These are phyloP conservation scores for Orientallactaga bullata DNA, from an alignment of 2,113 vertebrate genomes.

Conservation along the genomic window DNA sequence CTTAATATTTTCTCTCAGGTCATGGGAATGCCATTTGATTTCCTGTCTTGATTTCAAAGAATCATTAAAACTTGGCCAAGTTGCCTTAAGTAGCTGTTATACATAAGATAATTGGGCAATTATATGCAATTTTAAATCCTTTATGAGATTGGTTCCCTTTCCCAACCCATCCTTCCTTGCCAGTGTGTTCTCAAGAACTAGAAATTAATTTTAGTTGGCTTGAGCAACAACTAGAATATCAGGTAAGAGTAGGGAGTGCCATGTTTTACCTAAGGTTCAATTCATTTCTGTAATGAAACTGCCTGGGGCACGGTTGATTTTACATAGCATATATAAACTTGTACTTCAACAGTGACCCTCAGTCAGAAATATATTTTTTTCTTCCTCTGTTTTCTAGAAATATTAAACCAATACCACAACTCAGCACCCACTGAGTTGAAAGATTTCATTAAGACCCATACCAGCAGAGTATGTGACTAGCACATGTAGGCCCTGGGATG, in stretches of 20 bases:
- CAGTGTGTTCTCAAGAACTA: background rate
- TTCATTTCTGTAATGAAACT: background rate
- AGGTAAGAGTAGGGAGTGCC: background rate
- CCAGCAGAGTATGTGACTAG: background rate
- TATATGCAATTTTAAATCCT: background rate
- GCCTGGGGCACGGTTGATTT: background rate
- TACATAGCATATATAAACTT: background rate
- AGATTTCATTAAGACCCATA: background rate
- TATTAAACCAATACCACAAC: background rate
- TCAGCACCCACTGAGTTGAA: background rate
- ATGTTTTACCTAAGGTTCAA: background rate
- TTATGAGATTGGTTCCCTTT: background rate
- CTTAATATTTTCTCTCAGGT: conserved; percentile 17
- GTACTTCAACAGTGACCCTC: background rate
- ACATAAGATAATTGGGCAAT: background rate
- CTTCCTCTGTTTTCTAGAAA: background rate
- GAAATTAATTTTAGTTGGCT: conserved; percentile 14
- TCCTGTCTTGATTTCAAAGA: background rate
- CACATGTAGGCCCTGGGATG: background rate
- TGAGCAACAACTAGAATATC: background rate
- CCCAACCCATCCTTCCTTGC: background rate
- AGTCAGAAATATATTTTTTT: background rate
- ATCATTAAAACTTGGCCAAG: background rate
- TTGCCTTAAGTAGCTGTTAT: background rate
- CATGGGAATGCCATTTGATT: background rate